Evolutionary conservation across 2,797 vertebrate species (phyloP).

Genomic region (Arnoldichthys spilopterus): DNA sequence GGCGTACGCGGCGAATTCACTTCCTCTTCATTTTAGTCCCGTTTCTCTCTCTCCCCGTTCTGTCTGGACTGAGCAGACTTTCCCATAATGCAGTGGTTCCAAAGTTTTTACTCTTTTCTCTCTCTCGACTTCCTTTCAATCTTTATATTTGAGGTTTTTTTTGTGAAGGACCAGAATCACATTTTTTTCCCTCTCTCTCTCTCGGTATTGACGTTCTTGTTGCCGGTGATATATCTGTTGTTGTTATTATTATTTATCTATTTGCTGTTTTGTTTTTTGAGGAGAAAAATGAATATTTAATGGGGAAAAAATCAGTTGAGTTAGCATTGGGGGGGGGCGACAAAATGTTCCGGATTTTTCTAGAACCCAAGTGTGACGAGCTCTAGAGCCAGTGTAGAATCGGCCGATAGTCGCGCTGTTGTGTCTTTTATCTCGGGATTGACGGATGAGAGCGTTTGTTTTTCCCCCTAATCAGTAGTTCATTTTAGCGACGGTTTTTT

Average conservation of each 20-base stretch:
- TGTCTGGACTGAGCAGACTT: slow-evolving; percentile 17
- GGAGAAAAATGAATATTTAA: slow-evolving; percentile 65
- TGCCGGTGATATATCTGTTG: slow-evolving; percentile 69
- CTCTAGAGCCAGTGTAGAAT: slow-evolving; percentile 14
- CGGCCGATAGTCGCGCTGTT: slow-evolving; percentile 5
- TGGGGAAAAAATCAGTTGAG: slow-evolving; percentile 68
- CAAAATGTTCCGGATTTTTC: not conserved
- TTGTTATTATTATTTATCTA: slow-evolving; percentile 78
- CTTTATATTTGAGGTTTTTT: slow-evolving; percentile 47
- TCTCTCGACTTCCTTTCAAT: slow-evolving; percentile 24
- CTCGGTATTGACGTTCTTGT: slow-evolving; percentile 73
- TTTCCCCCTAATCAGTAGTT: not conserved
- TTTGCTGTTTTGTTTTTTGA: slow-evolving; percentile 76
- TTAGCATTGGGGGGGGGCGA: too few species aligned
- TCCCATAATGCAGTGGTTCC: slow-evolving; percentile 31
- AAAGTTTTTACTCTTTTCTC: slow-evolving; percentile 4
- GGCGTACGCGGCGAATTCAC: too few species aligned
- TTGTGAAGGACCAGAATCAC: slow-evolving; percentile 65
- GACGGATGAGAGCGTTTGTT: slow-evolving; percentile 57
- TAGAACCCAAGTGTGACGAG: not conserved
- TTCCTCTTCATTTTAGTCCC: not conserved
- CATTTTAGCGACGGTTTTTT: not conserved
- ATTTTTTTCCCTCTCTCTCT: slow-evolving; percentile 68
- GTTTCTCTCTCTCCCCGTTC: not conserved
- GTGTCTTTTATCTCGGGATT: slow-evolving; percentile 56